Evolutionary conservation across 2,888 invertebrate genomes (phyloP).

Genomic region (Hyposoter didymator): DNA sequence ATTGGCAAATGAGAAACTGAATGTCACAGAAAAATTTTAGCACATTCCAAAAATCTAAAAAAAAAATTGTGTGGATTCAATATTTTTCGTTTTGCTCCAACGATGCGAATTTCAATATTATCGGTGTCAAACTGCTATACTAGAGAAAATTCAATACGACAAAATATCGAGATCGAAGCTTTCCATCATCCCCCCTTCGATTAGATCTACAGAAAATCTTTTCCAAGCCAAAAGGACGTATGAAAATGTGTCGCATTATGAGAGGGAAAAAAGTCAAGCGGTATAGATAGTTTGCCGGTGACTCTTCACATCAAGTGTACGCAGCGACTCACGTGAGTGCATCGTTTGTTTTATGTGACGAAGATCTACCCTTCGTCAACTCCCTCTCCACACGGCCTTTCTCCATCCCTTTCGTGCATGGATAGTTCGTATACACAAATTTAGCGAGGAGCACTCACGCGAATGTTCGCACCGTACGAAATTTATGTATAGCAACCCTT

Average conservation of each 20-base stretch:
- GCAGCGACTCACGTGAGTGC: not conserved
- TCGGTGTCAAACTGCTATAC: not conserved
- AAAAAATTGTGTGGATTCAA: too few species aligned
- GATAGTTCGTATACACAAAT: not conserved
- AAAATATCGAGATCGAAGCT: not conserved
- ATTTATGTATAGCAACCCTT: conserved; percentile 52
- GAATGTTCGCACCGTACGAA: conserved; percentile 54
- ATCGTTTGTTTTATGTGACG: conserved; percentile 60
- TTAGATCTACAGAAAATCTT: too few species aligned
- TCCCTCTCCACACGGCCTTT: conserved; percentile 20
- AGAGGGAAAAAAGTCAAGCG: too few species aligned
- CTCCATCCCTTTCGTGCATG: not conserved
- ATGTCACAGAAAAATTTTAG: too few species aligned
- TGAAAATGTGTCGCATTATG: too few species aligned
- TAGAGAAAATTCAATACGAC: not conserved
- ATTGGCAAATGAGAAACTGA: too few species aligned
- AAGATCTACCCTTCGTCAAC: conserved; percentile 45
- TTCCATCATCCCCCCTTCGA: not conserved
- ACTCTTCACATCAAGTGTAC: conserved; percentile 24
- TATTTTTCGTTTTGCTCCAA: not conserved
- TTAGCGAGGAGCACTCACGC: conserved; percentile 43
- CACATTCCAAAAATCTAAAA: too few species aligned
- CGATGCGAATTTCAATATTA: not conserved
- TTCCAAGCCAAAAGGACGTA: too few species aligned
- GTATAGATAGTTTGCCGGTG: conserved; percentile 19